Evolutionary conservation across 2,888 invertebrate genomes (phyloP), one percentile per base, ranked within the genome.

Genomic region (Drosophila monieri): DNA sequence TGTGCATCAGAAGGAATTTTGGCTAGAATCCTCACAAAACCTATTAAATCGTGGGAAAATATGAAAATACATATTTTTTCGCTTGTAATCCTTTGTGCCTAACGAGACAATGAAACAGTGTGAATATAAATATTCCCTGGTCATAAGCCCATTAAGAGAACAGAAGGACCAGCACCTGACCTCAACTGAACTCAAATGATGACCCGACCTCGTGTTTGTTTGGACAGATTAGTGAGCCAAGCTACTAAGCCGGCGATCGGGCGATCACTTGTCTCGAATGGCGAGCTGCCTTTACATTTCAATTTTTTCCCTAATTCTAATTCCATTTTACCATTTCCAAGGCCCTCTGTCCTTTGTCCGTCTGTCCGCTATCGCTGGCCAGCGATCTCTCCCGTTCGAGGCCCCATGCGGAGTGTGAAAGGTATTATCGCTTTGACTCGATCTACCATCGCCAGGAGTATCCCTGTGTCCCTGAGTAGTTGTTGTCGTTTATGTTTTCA

Each of bases 361-460:
- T 12, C 0, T 14, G 54, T 51, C 27, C 39, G 48, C 48, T 80
- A 81, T 80, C 87, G 64, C 57, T 46, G 47, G 48, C 65, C 61
- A 61, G 51, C 56, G 64, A 85, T 83, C 80, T 71, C 59, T 67
- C 59, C 46, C 10, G n/a, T 14, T 30, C 30, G 4, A 4, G 81
- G 74, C 75, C 77, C 74, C 85, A 88, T 73, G 84, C 86, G 61
- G 84, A 88, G 85, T 85, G 88, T 88, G 88, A 87, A 88, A 73
- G 74, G 76, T 73, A 78, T 85, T 87, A 87, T 87, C 87, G 73
- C 75, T 66, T 74, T 84, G 85, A 80, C 88, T 84, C 67, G 77
- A 88, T 88, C 88, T 77, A 43, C 47, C 54, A 43, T 39, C 30
- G 41, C 46, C 27, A 21, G 35, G 35, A 8, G 52, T 35, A 32